Conservation (phyloP, 2,113 vertebrate species). For the Tamias sibiricus region DNA sequence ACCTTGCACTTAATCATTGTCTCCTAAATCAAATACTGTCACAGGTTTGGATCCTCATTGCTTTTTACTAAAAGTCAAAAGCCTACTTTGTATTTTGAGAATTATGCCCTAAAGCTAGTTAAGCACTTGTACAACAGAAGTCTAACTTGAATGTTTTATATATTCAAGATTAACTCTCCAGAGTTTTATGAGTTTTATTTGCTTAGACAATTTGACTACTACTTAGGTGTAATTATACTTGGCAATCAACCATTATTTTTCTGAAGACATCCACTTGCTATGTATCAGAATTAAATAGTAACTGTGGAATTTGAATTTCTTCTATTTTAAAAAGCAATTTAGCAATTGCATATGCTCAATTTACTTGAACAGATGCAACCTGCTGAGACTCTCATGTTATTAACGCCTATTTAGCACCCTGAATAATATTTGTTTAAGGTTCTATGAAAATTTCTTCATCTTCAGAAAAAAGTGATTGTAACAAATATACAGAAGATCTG, state of each 20-base stretch:
- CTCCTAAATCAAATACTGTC: not conserved
- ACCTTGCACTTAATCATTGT: not conserved
- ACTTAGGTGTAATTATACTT: not conserved
- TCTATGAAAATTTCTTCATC: not conserved
- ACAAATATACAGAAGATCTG: not conserved
- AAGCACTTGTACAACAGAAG: slow-evolving; percentile 53
- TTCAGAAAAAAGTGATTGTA: not conserved
- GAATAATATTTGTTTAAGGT: not conserved
- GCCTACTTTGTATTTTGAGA: slow-evolving; percentile 62
- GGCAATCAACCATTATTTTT: not conserved
- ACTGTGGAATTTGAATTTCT: not conserved
- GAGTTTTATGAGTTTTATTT: slow-evolving; percentile 4
- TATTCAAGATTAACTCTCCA: not conserved
- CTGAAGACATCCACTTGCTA: not conserved
- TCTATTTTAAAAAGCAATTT: slow-evolving; percentile 31
- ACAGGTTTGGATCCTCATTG: slow-evolving; percentile 60
- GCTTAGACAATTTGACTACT: not conserved
- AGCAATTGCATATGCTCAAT: not conserved
- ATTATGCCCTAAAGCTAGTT: slow-evolving; percentile 2
- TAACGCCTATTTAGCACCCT: not conserved
- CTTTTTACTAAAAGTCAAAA: slow-evolving; percentile 69
- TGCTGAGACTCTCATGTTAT: not conserved
- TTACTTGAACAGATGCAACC: slow-evolving; percentile 5
- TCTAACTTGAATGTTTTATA: not conserved
- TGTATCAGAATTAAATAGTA: not conserved